These are phyloP conservation scores for Neosilurus mollespiculum DNA, from an alignment of 2,797 vertebrate species.

Conservation along the genomic window DNA sequence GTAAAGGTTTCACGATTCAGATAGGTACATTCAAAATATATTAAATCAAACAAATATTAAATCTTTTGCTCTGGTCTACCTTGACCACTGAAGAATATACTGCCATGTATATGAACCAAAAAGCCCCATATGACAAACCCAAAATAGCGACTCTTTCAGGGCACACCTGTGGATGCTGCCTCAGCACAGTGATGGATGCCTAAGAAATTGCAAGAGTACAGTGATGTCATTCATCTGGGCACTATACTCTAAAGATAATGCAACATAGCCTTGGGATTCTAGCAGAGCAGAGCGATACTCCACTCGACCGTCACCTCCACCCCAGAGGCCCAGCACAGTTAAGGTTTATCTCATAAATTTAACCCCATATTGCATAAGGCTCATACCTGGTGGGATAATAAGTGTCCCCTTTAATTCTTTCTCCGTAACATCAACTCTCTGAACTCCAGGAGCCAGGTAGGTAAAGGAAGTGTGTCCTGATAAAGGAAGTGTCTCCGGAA, in stretches of 20 bases:
- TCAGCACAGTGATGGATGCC: conserved; percentile 66
- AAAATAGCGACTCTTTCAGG: conserved; percentile 67
- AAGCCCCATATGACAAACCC: conserved; percentile 70
- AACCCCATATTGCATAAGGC: background rate
- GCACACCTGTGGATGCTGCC: conserved; percentile 69
- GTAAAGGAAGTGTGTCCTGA: conserved; percentile 55
- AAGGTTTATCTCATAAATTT: background rate
- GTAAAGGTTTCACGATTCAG: background rate
- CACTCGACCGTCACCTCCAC: conserved; percentile 67
- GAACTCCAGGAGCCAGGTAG: conserved; percentile 64
- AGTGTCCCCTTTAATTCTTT: conserved; percentile 63
- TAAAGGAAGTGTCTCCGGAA: conserved; percentile 54
- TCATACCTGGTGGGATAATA: conserved; percentile 72
- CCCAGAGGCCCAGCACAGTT: conserved; percentile 72
- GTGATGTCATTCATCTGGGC: conserved; percentile 21
- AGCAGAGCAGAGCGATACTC: conserved; percentile 73
- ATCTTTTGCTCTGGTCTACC: conserved; percentile 51
- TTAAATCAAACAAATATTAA: background rate
- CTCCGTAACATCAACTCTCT: conserved; percentile 64
- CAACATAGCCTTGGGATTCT: conserved; percentile 69
- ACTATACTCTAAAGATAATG: conserved; percentile 71
- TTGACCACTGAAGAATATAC: conserved; percentile 63
- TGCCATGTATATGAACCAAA: conserved; percentile 60
- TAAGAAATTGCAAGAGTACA: conserved; percentile 41
- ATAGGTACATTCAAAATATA: background rate